Conservation (phyloP, 2,888 invertebrate species). For the Lacanobia oleracea region DNA sequence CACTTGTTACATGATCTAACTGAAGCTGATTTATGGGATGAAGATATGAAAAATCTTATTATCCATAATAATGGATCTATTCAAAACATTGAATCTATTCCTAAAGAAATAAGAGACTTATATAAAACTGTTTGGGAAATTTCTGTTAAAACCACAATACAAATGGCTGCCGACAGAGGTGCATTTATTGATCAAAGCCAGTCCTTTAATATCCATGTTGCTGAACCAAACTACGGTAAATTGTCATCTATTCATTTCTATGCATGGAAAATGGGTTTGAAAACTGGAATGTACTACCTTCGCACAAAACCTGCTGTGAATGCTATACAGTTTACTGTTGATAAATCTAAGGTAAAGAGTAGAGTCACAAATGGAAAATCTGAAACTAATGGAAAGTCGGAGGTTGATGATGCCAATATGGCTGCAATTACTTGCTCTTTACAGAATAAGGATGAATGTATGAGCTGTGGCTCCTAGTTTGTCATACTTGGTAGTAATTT, state of each 20-base stretch:
- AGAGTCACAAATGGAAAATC: conserved; percentile 74
- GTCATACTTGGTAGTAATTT: background rate
- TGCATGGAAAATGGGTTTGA: conserved; percentile 98
- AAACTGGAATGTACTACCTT: conserved; percentile 99
- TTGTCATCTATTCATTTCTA: conserved; percentile 99
- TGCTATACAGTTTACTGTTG: conserved; percentile 99
- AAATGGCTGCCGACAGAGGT: conserved; percentile 99
- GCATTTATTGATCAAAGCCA: conserved; percentile 99
- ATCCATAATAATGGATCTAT: conserved; percentile 98
- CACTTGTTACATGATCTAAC: conserved; percentile 98
- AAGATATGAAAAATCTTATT: conserved; percentile 98
- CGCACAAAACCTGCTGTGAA: conserved; percentile 98
- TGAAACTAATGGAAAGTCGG: conserved; percentile 77
- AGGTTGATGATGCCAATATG: conserved; percentile 89
- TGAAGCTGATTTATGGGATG: conserved; percentile 97
- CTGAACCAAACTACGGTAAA: conserved; percentile 97
- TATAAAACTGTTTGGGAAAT: conserved; percentile 99
- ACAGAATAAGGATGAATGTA: conserved; percentile 96
- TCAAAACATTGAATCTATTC: conserved; percentile 96
- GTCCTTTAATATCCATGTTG: conserved; percentile 99
- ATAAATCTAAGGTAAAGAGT: conserved; percentile 91
- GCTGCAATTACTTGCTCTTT: conserved; percentile 96
- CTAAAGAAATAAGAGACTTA: conserved; percentile 95
- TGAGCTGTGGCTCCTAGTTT: conserved; percentile 95
- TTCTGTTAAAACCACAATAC: conserved; percentile 96